phyloP scores from a whole-genome alignment of 2,797 vertebrate genomes.

The Babyrousa celebensis region DNA sequence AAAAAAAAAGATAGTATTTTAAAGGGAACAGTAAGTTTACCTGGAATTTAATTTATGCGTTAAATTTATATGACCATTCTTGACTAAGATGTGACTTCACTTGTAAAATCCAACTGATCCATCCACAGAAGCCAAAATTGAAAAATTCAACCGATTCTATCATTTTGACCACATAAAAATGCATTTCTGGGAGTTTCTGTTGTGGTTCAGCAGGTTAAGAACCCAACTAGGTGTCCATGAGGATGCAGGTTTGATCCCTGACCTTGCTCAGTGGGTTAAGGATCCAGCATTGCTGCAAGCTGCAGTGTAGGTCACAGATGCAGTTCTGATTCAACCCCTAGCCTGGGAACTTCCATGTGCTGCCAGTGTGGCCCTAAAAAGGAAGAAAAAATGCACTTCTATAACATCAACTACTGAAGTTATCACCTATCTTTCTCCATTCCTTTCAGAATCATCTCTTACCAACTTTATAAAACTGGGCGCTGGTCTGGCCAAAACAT shows the following conservation, averaged over 20 bases:
- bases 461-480: not conserved
- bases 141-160: not conserved
- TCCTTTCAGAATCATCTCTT: not conserved
- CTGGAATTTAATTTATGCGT: not conserved
- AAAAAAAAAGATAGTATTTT: not conserved
- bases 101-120: not conserved
- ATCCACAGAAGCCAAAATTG: constrained; percentile 12
- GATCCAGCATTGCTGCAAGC: too few relatives aligned
- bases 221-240: too few relatives aligned
- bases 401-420: not conserved
- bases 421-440: not conserved
- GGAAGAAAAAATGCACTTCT: not conserved
- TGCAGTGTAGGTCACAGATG: too few relatives aligned
- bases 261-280: too few relatives aligned
- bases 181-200: not conserved
- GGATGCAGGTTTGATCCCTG: too few relatives aligned
- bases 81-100: not conserved
- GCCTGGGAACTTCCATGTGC: too few relatives aligned
- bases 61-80: not conserved
- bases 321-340: too few relatives aligned
- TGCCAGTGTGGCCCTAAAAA: too few relatives aligned
- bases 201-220: too few relatives aligned
- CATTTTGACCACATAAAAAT: constrained; percentile 10
- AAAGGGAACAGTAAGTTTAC: not conserved
- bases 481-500: not conserved